These are phyloP conservation scores for Drosophila yooni DNA, from an alignment of 2,888 invertebrate genomes.

Conservation along the genomic window DNA sequence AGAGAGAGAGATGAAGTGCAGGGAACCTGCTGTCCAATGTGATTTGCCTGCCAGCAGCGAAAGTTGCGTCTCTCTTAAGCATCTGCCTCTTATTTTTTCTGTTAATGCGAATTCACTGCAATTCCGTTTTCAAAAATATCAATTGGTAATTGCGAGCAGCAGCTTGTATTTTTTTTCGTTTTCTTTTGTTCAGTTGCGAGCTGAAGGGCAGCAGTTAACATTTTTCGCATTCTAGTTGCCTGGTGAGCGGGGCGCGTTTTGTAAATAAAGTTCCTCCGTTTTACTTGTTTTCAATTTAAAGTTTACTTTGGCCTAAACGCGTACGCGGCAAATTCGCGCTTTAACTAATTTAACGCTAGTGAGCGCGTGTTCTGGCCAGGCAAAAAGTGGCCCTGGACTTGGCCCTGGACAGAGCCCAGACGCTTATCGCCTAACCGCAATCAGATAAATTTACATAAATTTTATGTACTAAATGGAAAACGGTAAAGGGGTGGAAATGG, in stretches of 20 bases:
- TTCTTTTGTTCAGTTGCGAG: not conserved
- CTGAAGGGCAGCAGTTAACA: slow-evolving; percentile 17
- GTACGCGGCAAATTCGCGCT: slow-evolving; percentile 69
- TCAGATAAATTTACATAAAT: slow-evolving; percentile 73
- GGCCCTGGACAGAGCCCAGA: slow-evolving; percentile 14
- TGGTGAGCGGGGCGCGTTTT: not conserved
- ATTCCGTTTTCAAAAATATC: slow-evolving; percentile 9
- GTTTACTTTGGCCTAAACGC: slow-evolving; percentile 36
- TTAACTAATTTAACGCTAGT: slow-evolving; percentile 73
- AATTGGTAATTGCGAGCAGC: slow-evolving; percentile 28
- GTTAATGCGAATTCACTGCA: slow-evolving; percentile 18
- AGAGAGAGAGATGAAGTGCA: not conserved
- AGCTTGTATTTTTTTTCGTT: not conserved
- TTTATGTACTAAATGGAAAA: slow-evolving; percentile 58
- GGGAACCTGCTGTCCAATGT: slow-evolving; percentile 5
- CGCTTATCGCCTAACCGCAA: slow-evolving; percentile 68
- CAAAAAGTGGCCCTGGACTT: slow-evolving; percentile 30
- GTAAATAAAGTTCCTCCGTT: slow-evolving; percentile 10
- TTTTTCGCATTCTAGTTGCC: slow-evolving; percentile 11
- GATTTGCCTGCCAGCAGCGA: slow-evolving; percentile 57
- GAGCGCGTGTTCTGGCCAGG: slow-evolving; percentile 13
- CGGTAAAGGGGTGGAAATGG: slow-evolving; percentile 27
- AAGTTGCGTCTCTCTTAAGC: slow-evolving; percentile 35
- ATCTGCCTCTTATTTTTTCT: slow-evolving; percentile 20
- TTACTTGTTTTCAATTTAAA: slow-evolving; percentile 6